These are phyloP conservation scores for Fulica atra DNA, from an alignment of 2,113 vertebrate genomes.

Conservation along the genomic window DNA sequence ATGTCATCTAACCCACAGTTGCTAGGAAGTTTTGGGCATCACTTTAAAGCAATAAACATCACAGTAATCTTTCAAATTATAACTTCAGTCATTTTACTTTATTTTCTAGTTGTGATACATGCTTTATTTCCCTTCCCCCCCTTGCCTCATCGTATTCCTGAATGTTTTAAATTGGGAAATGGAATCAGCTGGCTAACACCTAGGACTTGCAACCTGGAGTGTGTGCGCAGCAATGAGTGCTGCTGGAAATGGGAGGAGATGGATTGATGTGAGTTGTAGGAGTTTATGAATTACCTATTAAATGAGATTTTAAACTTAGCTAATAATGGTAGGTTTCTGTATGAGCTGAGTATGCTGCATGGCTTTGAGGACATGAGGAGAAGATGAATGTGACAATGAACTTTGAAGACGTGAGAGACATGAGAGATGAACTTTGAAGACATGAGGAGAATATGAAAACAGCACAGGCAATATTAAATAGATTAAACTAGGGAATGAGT, in stretches of 20 bases:
- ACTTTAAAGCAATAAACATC: conserved; percentile 17
- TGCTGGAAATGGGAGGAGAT: background rate
- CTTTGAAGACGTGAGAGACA: too few relatives aligned
- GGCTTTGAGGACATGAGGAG: background rate
- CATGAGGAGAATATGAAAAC: background rate
- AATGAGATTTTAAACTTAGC: background rate
- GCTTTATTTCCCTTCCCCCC: background rate
- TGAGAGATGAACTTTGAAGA: background rate
- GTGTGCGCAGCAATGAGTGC: background rate
- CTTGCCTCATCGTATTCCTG: background rate
- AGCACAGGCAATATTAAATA: background rate
- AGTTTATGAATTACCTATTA: background rate
- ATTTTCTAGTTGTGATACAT: background rate
- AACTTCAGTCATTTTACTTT: background rate
- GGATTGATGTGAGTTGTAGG: background rate
- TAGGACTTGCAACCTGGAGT: background rate
- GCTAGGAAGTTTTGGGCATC: background rate
- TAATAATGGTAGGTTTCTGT: background rate
- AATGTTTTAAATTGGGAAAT: background rate
- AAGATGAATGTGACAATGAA: too few relatives aligned
- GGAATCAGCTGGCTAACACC: background rate
- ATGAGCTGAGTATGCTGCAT: background rate
- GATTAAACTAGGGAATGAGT: background rate
- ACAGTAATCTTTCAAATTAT: background rate
- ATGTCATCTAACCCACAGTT: background rate